Evolutionary conservation across 1,140 invertebrate genomes (phyloP).

Genomic region (Eubasilissa regina): DNA sequence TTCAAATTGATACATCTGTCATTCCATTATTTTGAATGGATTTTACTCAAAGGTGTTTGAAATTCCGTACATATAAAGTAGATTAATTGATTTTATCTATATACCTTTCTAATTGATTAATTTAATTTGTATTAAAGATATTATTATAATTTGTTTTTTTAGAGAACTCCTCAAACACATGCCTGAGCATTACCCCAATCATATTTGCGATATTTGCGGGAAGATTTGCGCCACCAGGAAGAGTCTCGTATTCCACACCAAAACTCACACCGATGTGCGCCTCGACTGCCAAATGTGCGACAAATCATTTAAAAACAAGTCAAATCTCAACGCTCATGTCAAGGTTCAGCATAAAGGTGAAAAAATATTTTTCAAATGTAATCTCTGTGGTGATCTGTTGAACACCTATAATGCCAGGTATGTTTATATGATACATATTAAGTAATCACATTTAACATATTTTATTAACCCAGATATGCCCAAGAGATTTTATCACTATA

Average conservation of each 20-base stretch:
- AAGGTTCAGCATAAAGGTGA: slow-evolving; percentile 56
- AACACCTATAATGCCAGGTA: slow-evolving; percentile 58
- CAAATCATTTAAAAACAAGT: slow-evolving; percentile 58
- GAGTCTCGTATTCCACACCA: slow-evolving; percentile 53
- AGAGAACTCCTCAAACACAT: slow-evolving; percentile 58
- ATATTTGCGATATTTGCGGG: slow-evolving; percentile 58
- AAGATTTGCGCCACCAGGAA: slow-evolving; percentile 58
- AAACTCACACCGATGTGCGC: slow-evolving; percentile 52
- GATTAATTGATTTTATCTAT: too few species aligned
- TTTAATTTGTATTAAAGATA: too few species aligned
- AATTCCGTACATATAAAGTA: too few species aligned
- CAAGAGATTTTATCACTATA: too few species aligned
- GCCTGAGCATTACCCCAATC: slow-evolving; percentile 58
- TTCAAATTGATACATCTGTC: too few species aligned
- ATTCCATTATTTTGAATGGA: too few species aligned
- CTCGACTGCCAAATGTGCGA: slow-evolving; percentile 51
- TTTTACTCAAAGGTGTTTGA: too few species aligned
- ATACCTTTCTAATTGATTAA: too few species aligned
- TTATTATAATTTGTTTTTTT: neutral
- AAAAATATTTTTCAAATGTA: slow-evolving; percentile 56
- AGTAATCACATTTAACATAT: too few species aligned
- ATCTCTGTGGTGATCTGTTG: slow-evolving; percentile 48
- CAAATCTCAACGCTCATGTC: slow-evolving; percentile 54
- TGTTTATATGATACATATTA: slow-evolving; percentile 15
- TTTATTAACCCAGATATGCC: too few species aligned